Conservation (phyloP, 2,113 vertebrate genomes). For the Channa maculata region DNA sequence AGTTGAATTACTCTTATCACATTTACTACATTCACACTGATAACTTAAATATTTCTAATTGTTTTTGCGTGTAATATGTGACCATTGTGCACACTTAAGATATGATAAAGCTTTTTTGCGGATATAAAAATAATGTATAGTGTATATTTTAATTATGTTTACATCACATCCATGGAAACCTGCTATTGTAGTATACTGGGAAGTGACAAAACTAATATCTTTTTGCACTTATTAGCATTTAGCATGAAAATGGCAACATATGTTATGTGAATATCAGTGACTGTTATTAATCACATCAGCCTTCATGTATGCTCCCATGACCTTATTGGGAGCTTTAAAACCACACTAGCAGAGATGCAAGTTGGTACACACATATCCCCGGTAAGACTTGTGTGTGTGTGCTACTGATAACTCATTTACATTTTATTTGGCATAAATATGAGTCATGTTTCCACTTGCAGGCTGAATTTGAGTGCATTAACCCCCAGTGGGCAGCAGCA, state of each 20-base stretch:
- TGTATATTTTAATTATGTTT: neutral
- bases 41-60: neutral
- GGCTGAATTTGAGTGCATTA: conserved; percentile 92
- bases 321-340: conserved; percentile 91
- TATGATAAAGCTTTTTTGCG: neutral
- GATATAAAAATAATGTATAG: neutral
- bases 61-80: neutral
- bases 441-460: conserved; percentile 54
- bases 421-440: neutral
- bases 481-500: conserved; percentile 71
- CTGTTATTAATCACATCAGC: no score
- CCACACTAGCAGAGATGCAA: conserved; percentile 89
- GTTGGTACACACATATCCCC: conserved; percentile 84
- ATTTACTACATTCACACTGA: neutral
- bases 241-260: no score
- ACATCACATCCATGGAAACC: neutral
- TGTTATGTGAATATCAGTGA: no score
- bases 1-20: neutral
- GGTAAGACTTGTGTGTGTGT: conserved; percentile 77
- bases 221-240: no score
- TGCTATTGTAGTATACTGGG: neutral
- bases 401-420: neutral
- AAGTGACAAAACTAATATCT: neutral
- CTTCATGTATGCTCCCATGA: conserved; percentile 84
- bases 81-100: neutral